Percentiles rank a stretch among this genome's conserved stretches.
Conservation (phyloP, 2,888 invertebrate species). For the Pasiphila rectangulata region DNA sequence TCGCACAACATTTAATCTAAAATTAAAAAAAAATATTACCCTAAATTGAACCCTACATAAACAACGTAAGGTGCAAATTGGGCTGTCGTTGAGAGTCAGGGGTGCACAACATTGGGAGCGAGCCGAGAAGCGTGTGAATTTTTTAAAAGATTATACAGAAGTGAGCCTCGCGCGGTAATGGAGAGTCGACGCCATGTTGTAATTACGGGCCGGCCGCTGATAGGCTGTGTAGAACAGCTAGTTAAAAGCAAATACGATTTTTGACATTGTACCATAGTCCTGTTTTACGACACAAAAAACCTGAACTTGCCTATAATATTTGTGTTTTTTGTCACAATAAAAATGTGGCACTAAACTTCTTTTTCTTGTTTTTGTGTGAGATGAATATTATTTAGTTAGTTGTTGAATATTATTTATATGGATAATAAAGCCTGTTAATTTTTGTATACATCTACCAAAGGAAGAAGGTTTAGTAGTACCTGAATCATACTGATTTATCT, state of each 20-base stretch:
- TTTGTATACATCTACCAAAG: too few species aligned
- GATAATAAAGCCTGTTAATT: too few species aligned
- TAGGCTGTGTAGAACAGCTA: slow-evolving; percentile 9
- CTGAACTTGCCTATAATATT: too few species aligned
- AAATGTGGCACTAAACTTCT: too few species aligned
- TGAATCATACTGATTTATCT: too few species aligned
- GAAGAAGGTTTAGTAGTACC: too few species aligned
- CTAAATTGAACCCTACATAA: slow-evolving; percentile 31
- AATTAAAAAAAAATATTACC: slow-evolving; percentile 35
- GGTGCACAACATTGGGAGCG: slow-evolving; percentile 47
- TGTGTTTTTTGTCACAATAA: too few species aligned
- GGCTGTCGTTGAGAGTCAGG: slow-evolving; percentile 32
- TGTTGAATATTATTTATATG: too few species aligned
- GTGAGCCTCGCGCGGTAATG: slow-evolving; percentile 53
- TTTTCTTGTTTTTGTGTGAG: too few species aligned
- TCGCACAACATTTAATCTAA: slow-evolving; percentile 39
- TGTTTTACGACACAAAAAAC: too few species aligned
- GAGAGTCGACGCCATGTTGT: slow-evolving; percentile 51
- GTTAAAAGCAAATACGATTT: neutral
- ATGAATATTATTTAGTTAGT: too few species aligned
- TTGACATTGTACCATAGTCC: too few species aligned
- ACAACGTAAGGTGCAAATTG: slow-evolving; percentile 33
- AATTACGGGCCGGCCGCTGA: slow-evolving; percentile 47
- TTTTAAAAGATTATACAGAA: slow-evolving; percentile 73
- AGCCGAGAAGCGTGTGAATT: slow-evolving; percentile 61